Evolutionary conservation across 1,140 invertebrate genomes (phyloP).

Genomic region (Drosophila varians): DNA sequence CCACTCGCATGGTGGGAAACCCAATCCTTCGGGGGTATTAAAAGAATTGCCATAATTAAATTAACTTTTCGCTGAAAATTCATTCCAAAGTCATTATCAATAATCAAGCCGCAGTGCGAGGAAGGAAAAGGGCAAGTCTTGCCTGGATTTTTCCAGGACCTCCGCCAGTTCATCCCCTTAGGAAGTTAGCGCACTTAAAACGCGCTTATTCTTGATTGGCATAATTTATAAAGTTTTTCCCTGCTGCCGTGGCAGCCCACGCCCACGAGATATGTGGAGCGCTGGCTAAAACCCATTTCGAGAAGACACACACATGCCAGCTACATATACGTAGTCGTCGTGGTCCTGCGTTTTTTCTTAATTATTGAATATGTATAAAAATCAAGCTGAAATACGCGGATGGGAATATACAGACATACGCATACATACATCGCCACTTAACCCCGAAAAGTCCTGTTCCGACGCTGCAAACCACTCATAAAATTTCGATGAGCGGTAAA

Average conservation of each 20-base stretch:
- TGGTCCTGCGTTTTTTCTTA: no score
- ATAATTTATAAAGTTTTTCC: constrained; percentile 76
- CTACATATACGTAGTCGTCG: no score
- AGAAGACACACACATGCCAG: constrained; percentile 14
- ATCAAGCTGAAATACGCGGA: constrained; percentile 52
- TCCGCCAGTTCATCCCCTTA: constrained; percentile 39
- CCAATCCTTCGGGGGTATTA: constrained; percentile 18
- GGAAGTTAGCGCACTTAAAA: constrained; percentile 75
- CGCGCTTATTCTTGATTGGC: constrained; percentile 79
- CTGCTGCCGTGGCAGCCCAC: constrained; percentile 21
- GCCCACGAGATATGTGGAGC: constrained; percentile 28
- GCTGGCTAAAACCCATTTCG: constrained; percentile 18
- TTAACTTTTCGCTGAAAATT: constrained; percentile 74
- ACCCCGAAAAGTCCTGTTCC: constrained; percentile 48
- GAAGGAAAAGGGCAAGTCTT: constrained; percentile 3
- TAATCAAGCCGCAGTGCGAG: constrained; percentile 54
- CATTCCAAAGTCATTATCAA: constrained; percentile 79
- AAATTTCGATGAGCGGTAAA: constrained; percentile 81
- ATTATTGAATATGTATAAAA: constrained; percentile 74
- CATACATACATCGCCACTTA: constrained; percentile 73
- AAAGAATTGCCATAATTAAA: constrained; percentile 77
- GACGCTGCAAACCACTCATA: constrained; percentile 53
- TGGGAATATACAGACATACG: background rate
- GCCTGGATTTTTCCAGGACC: constrained; percentile 16
- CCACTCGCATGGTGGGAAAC: background rate